Conservation (phyloP, 2,888 invertebrate species). For the Dryobota labecula region DNA sequence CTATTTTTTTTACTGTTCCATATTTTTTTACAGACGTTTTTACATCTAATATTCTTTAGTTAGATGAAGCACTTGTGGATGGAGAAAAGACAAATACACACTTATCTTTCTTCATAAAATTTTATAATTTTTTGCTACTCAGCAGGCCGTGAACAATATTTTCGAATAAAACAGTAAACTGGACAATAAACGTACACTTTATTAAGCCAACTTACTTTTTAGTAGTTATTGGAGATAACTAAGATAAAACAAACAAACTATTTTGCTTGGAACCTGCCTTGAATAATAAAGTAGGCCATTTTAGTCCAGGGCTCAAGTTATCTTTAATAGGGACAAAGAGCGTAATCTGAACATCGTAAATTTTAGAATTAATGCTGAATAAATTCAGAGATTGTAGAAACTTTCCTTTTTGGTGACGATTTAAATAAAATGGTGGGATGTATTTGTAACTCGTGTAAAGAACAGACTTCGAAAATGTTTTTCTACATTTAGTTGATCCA, state of each 20-base stretch:
- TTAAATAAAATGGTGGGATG: background rate
- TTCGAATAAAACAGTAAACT: slow-evolving; percentile 37
- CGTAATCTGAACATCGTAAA: slow-evolving; percentile 40
- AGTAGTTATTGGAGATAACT: slow-evolving; percentile 35
- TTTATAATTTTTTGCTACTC: background rate
- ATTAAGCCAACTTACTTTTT: slow-evolving; percentile 34
- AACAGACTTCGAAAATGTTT: background rate
- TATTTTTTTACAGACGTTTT: background rate
- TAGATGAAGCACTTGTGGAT: background rate
- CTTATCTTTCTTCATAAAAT: slow-evolving; percentile 9
- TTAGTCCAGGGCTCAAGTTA: slow-evolving; percentile 31
- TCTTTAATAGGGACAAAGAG: slow-evolving; percentile 39
- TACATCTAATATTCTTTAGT: slow-evolving; percentile 17
- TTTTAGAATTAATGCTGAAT: slow-evolving; percentile 31
- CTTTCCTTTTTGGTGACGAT: slow-evolving; percentile 21
- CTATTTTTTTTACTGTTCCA: slow-evolving; percentile 4
- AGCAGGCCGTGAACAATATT: slow-evolving; percentile 29
- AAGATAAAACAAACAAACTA: slow-evolving; percentile 44
- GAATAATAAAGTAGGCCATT: slow-evolving; percentile 46
- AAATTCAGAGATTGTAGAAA: slow-evolving; percentile 32
- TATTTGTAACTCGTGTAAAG: background rate
- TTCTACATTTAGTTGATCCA: too few species aligned
- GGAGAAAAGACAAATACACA: background rate
- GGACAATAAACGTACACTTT: slow-evolving; percentile 49
- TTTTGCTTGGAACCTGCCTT: slow-evolving; percentile 18